Evolutionary conservation across 2,113 vertebrate genomes (phyloP).

Genomic region (Lota lota): DNA sequence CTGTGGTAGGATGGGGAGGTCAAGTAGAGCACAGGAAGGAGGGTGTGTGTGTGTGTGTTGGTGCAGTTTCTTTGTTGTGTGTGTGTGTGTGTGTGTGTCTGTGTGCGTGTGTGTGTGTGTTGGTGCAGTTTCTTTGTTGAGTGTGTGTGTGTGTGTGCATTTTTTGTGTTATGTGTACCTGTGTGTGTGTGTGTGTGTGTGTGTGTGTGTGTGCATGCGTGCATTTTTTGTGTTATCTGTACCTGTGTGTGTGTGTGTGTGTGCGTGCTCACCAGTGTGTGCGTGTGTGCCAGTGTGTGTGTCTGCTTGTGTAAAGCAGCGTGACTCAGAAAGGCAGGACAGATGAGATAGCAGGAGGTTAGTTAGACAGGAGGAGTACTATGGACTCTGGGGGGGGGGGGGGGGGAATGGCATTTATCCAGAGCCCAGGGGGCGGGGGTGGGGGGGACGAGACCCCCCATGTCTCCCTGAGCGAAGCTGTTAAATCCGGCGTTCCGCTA

Average conservation of each 20-base stretch:
- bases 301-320: neutral
- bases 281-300: neutral
- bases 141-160: neutral
- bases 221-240: neutral
- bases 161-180: neutral
- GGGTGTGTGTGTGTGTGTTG: neutral
- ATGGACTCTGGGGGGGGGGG: constrained; percentile 10
- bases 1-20: neutral
- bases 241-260: neutral
- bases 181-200: neutral
- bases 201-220: neutral
- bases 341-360: neutral
- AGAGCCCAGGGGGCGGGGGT: constrained; percentile 15
- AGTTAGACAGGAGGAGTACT: neutral
- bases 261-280: neutral
- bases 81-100: constrained; percentile 1
- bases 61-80: constrained; percentile 1
- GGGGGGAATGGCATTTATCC: constrained; percentile 41
- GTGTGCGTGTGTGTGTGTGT: neutral
- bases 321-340: no score
- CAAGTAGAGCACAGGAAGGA: neutral
- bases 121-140: neutral
- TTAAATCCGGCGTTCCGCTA: constrained; percentile 54
- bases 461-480: constrained; percentile 29
- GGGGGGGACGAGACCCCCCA: constrained; percentile 24